These are phyloP conservation scores for Plestiodon gilberti DNA, from an alignment of 2,113 vertebrate species.

Conservation along the genomic window DNA sequence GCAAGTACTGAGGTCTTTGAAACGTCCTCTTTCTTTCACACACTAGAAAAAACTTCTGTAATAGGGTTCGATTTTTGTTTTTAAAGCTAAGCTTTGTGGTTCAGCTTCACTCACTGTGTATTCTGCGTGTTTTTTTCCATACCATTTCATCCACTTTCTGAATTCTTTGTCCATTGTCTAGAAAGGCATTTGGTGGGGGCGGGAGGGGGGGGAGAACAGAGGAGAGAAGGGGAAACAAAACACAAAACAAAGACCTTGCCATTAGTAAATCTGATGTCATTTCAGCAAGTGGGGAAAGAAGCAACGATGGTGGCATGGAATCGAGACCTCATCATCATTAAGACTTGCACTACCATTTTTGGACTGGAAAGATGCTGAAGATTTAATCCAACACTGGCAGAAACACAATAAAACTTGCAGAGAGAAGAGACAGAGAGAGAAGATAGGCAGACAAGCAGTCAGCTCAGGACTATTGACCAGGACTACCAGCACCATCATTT, in stretches of 20 bases:
- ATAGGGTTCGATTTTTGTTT: not conserved
- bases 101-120: slow-evolving; percentile 92
- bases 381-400: not conserved
- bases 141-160: slow-evolving; percentile 99
- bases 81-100: not conserved
- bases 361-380: not conserved
- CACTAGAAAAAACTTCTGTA: not conserved
- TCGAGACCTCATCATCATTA: not conserved
- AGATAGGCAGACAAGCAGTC: not conserved
- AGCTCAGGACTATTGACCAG: not conserved
- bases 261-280: slow-evolving; percentile 30
- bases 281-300: not conserved
- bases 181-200: slow-evolving; percentile 21
- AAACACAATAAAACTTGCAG: not conserved
- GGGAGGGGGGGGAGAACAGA: not conserved
- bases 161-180: slow-evolving; percentile 98
- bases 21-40: too few relatives aligned
- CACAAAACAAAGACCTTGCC: slow-evolving; percentile 1
- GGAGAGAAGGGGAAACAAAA: not conserved
- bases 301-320: not conserved
- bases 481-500: not conserved
- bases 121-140: slow-evolving; percentile 98
- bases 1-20: too few relatives aligned
- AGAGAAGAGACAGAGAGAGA: not conserved
- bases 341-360: not conserved